Evolutionary conservation across 2,113 vertebrate genomes (phyloP).

Genomic region (Pseudorectes ferrugineus): DNA sequence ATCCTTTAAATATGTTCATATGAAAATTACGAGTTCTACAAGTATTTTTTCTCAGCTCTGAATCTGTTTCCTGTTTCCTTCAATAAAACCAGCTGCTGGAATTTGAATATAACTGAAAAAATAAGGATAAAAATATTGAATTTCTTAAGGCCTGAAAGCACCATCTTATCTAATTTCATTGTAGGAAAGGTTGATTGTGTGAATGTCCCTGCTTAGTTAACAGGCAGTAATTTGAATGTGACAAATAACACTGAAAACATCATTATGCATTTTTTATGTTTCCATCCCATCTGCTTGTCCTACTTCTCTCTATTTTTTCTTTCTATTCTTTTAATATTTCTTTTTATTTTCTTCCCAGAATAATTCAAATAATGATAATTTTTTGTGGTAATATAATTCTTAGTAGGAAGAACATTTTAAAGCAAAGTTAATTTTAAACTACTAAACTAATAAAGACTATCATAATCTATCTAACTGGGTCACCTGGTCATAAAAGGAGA

Average conservation of each 20-base stretch:
- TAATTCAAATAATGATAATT: neutral
- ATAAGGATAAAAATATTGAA: neutral
- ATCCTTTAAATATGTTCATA: neutral
- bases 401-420: neutral
- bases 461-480: neutral
- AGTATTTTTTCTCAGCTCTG: neutral
- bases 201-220: neutral
- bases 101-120: neutral
- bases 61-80: neutral
- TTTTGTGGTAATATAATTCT: neutral
- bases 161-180: neutral
- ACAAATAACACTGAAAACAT: neutral
- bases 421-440: neutral
- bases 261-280: neutral
- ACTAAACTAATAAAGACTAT: neutral
- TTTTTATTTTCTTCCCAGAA: neutral
- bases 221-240: neutral
- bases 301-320: neutral
- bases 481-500: neutral
- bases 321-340: neutral
- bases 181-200: neutral
- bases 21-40: neutral
- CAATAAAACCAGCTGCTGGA: neutral
- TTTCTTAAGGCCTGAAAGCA: neutral
- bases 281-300: neutral